Conservation (phyloP, 2,797 vertebrate genomes). For the Esox lucius region DNA sequence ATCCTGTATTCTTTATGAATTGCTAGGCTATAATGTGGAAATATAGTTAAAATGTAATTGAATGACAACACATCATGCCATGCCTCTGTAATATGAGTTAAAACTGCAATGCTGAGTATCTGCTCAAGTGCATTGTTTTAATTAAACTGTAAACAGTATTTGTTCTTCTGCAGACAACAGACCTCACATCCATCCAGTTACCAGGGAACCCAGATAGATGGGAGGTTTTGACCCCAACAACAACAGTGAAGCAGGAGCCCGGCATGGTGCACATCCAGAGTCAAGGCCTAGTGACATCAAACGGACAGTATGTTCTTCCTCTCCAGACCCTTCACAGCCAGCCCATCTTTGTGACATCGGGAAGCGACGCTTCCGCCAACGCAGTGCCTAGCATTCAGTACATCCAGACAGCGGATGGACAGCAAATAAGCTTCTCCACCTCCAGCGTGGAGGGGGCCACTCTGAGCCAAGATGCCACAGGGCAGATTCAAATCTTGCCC, state of each 20-base stretch:
- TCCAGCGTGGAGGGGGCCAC: constrained; percentile 85
- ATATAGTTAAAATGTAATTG: background rate
- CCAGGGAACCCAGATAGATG: constrained; percentile 90
- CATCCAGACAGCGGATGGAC: constrained; percentile 96
- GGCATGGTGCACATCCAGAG: constrained; percentile 94
- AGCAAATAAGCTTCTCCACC: constrained; percentile 88
- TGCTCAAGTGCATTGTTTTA: background rate
- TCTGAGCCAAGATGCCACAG: constrained; percentile 89
- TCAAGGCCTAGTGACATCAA: constrained; percentile 91
- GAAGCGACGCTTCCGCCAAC: constrained; percentile 87
- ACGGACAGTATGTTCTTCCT: constrained; percentile 98
- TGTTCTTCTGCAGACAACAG: constrained; percentile 78
- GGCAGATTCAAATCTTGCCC: constrained; percentile 97
- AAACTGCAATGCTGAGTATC: too few relatives aligned
- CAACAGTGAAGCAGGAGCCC: constrained; percentile 89
- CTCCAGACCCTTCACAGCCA: constrained; percentile 97
- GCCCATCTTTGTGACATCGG: constrained; percentile 94
- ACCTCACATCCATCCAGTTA: constrained; percentile 87
- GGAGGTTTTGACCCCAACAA: constrained; percentile 88
- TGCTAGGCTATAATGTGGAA: too few relatives aligned
- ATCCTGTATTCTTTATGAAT: background rate
- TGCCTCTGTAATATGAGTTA: background rate
- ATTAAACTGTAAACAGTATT: constrained; percentile 23
- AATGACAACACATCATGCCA: background rate
- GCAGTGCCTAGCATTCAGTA: constrained; percentile 98